phyloP scores from a whole-genome alignment of 2,888 invertebrate genomes.

The Chrysodeixis includens region DNA sequence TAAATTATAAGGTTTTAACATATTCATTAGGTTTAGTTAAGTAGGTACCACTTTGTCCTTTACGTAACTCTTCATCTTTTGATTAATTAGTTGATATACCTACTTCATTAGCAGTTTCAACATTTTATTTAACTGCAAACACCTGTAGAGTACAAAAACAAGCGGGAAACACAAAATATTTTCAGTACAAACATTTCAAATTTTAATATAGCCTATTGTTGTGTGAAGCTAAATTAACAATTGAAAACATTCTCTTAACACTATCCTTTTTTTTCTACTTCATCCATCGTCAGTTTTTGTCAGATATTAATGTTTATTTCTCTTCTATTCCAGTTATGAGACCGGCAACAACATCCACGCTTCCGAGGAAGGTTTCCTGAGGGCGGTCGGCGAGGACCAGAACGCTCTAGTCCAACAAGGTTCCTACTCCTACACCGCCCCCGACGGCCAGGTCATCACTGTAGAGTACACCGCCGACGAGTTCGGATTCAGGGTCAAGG shows the following conservation, averaged over 20 bases:
- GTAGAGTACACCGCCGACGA: conserved; percentile 95
- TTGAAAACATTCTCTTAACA: not conserved
- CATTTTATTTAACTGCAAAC: not conserved
- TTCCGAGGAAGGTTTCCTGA: conserved; percentile 94
- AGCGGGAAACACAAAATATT: not conserved
- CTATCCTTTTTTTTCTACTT: too few species aligned
- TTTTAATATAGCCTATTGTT: too few species aligned
- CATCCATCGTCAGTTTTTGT: too few species aligned
- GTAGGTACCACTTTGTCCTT: not conserved
- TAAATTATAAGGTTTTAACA: conserved; percentile 30
- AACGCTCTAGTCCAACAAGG: conserved; percentile 94
- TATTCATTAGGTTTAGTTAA: conserved; percentile 27
- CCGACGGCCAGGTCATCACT: conserved; percentile 93
- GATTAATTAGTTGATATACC: not conserved
- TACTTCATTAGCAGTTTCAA: not conserved
- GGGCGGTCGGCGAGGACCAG: conserved; percentile 90
- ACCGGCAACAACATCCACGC: conserved; percentile 95
- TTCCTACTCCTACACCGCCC: conserved; percentile 94
- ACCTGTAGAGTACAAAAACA: not conserved
- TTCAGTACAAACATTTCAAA: too few species aligned
- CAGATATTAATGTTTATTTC: not conserved
- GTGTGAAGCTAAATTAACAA: not conserved
- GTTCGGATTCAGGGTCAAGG: conserved; percentile 94
- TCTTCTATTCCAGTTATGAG: conserved; percentile 90
- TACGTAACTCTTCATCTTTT: not conserved